Base-by-base conservation (phyloP, 2,888 invertebrate species). In the Sphaerophoria taeniata region DNA sequence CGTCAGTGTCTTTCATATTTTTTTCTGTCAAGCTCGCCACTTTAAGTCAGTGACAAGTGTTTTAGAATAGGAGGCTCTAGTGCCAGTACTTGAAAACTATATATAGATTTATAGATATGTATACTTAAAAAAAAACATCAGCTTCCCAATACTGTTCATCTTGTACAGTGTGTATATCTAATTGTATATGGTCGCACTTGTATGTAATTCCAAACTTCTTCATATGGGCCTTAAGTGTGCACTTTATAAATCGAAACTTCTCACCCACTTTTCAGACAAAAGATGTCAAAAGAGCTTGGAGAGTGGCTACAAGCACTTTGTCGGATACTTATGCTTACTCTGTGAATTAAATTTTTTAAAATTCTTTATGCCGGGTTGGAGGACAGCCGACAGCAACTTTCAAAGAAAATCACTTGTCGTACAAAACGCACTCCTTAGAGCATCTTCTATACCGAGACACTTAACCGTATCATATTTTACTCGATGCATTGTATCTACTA, bases 211-310 rank as follows among this genome's bases (percentile, higher is more conserved):
- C 34, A 61, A 61, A 79, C 79, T 79, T 79, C 53, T 60, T 55
- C 65, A 73, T 73, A 73, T 39, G 31, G 47, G 71, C 53, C 60
- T 53, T 69, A 67, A 67, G 79, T 60, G 67, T 73, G 67, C 60
- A 77, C 58, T 67, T 65, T 67, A 77, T 67, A 78, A 70, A 70
- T 78, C 63, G 78, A 78, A 83, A 83, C 78, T 78, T 83, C 83
- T 78, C 83, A 83, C 79, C 79, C 79, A 83, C 69, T 83, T 77
- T 73, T 58, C 51, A 83, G 45, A 83, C 79, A 83, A 83, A 49
- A 69, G 83, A 70, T 79, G 36, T 60, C 69, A 78, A 70, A 83
- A 78, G 81, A 74, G 63, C 69, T 70, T 74, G 56, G 45, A 70
- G 58, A 79, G 69, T 34, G 67, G 53, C 78, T 78, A 73, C 67